These are phyloP conservation scores for Glossophaga mutica DNA, from an alignment of 2,797 vertebrate genomes.

Conservation along the genomic window DNA sequence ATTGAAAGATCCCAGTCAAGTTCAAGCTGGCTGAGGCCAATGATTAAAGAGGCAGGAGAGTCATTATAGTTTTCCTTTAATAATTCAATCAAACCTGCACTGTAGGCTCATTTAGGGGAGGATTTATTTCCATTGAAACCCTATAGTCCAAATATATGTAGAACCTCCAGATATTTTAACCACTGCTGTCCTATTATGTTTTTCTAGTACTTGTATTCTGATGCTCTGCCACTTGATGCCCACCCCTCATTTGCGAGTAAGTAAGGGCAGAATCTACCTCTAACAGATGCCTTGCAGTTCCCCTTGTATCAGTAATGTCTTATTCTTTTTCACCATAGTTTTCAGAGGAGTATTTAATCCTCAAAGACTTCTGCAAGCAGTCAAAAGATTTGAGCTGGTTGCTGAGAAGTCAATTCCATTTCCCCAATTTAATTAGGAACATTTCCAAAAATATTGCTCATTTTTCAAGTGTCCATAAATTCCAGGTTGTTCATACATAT, in stretches of 20 bases:
- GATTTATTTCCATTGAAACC: not conserved
- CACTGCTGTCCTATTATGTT: not conserved
- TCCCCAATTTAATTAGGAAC: not conserved
- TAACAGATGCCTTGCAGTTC: not conserved
- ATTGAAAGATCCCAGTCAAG: not conserved
- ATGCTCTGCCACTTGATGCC: not conserved
- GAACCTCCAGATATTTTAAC: not conserved
- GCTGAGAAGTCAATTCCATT: not conserved
- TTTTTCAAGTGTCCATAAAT: constrained; percentile 13
- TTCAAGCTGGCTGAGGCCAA: not conserved
- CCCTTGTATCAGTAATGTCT: not conserved
- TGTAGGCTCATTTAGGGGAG: not conserved
- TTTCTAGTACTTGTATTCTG: not conserved
- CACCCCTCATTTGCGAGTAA: not conserved
- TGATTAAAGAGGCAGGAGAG: not conserved
- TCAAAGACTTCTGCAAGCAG: not conserved
- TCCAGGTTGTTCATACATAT: not conserved
- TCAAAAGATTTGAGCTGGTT: not conserved
- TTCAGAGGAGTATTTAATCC: not conserved
- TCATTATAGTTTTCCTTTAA: not conserved
- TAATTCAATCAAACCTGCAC: not conserved
- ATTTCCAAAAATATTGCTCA: not conserved
- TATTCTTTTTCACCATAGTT: not conserved
- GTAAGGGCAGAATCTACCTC: not conserved
- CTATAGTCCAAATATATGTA: not conserved